Evolutionary conservation across 2,113 vertebrate species (phyloP), one percentile per base, ranked within the genome.

Genomic region (Thryonomys swinderianus): DNA sequence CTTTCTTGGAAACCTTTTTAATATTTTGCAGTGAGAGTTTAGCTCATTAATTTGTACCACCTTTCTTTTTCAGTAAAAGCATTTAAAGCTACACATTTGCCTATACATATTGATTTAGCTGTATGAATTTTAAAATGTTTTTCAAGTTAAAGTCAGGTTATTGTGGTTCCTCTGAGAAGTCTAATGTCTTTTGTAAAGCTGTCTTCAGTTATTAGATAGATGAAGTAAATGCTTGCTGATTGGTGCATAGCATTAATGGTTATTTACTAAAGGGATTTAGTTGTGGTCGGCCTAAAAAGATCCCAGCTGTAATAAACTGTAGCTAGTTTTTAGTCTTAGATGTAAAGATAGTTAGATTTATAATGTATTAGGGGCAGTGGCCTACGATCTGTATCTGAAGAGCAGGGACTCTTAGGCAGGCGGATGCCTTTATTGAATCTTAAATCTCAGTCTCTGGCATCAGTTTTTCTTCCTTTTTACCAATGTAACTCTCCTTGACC

Each of bases 211-310:
- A 37, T 88, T 88, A 91, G 55, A 34, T 21, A 82, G 32, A 51
- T 92, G 78, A 92, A 89, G 55, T 90, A 90, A 93, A 67, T 94
- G 20, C 32, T 57, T 92, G n/a, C 61, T 57, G 45, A 64, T 62
- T 95, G 82, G 30, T 32, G 55, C 13, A 18, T 4, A 74, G 17
- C 27, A 34, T 91, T 88, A 71, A 51, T 64, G 18, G 73, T 85
- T 92, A 5, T 86, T 94, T 83, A 69, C 67, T 64, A 14, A 90
- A 81, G 61, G 40, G 45, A 86, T 89, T 88, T 92, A 89, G 57
- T 73, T 86, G 40, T 66, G 59, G 30, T 80, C 5, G 34, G 79
- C 40, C 74, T 85, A 45, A 64, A 89, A 87, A 18, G n/a, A 53
- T 69, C 3, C 61, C 83, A 40, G 37, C 11, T 69, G 53, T 27